Evolutionary conservation across 2,113 vertebrate genomes (phyloP).

Genomic region (Rhinoderma darwinii): DNA sequence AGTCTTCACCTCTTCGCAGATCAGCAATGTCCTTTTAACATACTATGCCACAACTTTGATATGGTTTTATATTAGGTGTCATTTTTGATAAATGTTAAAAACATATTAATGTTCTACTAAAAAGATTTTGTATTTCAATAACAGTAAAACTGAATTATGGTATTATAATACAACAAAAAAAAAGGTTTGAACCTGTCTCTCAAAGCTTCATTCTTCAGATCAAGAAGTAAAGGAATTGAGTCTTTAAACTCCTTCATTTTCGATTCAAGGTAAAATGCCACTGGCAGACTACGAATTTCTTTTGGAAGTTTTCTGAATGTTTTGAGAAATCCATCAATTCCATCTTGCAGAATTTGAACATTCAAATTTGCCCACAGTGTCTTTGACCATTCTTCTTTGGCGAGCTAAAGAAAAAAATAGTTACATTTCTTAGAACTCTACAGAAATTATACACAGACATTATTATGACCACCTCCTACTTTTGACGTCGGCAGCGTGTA

Average conservation of each 20-base stretch:
- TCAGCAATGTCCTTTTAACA: background rate
- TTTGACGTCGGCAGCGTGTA: too few relatives aligned
- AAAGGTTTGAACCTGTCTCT: constrained; percentile 82
- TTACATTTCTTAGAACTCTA: too few relatives aligned
- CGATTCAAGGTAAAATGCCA: constrained; percentile 80
- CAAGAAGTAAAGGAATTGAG: constrained; percentile 89
- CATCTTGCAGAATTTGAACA: constrained; percentile 87
- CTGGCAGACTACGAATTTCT: constrained; percentile 75
- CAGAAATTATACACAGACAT: too few relatives aligned
- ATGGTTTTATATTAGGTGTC: background rate
- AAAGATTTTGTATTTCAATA: too few relatives aligned
- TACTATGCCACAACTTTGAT: too few relatives aligned
- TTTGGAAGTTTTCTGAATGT: constrained; percentile 81
- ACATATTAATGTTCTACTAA: too few relatives aligned
- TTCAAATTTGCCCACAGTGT: constrained; percentile 90
- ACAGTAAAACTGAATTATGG: background rate
- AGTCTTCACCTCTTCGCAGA: background rate
- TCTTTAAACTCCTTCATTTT: constrained; percentile 92
- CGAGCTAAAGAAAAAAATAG: constrained; percentile 69
- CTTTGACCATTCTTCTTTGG: constrained; percentile 91
- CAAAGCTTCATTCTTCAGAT: constrained; percentile 93
- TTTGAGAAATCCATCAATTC: constrained; percentile 82
- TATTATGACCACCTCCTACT: too few relatives aligned
- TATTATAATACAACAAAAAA: background rate
- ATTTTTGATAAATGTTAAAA: background rate